Base-by-base conservation (phyloP, 1,140 invertebrate species). In the Nylanderia fulva region DNA sequence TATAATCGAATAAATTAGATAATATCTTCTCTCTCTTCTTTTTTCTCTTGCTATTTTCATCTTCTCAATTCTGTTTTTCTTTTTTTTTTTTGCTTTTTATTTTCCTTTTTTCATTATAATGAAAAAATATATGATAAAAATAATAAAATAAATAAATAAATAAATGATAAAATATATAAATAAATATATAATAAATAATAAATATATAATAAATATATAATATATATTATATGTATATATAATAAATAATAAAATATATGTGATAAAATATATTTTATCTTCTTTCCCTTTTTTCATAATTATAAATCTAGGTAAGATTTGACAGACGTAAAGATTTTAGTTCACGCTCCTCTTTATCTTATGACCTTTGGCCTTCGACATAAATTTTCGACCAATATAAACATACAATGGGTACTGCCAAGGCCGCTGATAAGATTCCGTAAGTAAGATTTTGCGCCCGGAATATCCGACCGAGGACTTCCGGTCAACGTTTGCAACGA, bases 341-440 rank as follows among this genome's bases (percentile, higher is more conserved):
- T 54, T 48, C n/a, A 27, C 15, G 11, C 27, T 84, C 29, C n/a
- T 54, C 8, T 42, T 33, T 29, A 36, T 1, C n/a, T n/a, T 56
- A 56, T 13, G 76, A 82, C 76, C 42, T 71, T 82, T 85, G 60
- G 24, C 60, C 60, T 79, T 58, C 82, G 6, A 21, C 42, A 60
- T 24, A 71, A 80, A 85, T 48, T 15, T 48, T 15, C 15, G 45
- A 48, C 45, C 15, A 9, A 9, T 21, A 52, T 42, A 54, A 85
- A 68, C 63, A 68, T 33, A 48, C 15, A 48, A 21, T 8, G 13
- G 15, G 11, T 11, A 71, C 3, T 69, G 86, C 48, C 79, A 89
- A 89, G 87, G 87, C 24, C 48, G 5, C 21, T 33, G 87, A 89
- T 85, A 89, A 89, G 60, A 89, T 56, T 29, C 58, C 15, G 24